These are phyloP conservation scores for Platichthys stellatus DNA, from an alignment of 2,113 vertebrate genomes.

Conservation along the genomic window DNA sequence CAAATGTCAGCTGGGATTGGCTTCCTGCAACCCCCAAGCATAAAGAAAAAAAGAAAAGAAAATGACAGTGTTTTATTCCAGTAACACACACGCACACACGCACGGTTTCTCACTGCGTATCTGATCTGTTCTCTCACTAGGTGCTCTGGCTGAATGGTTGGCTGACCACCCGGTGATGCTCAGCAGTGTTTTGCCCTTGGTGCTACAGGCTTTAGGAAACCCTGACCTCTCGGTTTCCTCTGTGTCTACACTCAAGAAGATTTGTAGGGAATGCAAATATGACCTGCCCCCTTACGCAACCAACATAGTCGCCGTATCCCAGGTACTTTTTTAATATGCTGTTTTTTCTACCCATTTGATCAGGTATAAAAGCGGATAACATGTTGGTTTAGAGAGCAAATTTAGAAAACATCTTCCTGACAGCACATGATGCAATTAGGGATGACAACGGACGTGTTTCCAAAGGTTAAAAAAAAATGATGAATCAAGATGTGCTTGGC, in stretches of 20 bases:
- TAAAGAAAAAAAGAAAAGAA: not conserved
- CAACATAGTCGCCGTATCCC: constrained; percentile 98
- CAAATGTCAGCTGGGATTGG: too few species aligned
- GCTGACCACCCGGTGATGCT: constrained; percentile 99
- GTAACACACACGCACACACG: not conserved
- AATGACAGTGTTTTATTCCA: not conserved
- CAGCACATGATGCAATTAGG: not conserved
- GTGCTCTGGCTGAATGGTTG: constrained; percentile 97
- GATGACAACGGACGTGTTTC: not conserved
- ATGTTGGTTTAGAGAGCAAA: not conserved
- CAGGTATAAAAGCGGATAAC: not conserved
- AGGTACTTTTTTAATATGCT: constrained; percentile 79
- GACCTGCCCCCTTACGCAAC: constrained; percentile 95
- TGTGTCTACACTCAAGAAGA: constrained; percentile 98
- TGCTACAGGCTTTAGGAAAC: constrained; percentile 96
- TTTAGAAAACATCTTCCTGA: not conserved
- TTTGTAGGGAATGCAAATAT: constrained; percentile 97
- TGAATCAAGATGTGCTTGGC: not conserved
- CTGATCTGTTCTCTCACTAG: constrained; percentile 70
- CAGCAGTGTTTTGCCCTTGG: constrained; percentile 95
- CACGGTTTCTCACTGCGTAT: not conserved
- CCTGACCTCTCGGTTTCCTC: constrained; percentile 98
- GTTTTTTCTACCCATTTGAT: not conserved
- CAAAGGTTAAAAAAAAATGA: not conserved
- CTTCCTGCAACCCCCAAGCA: not conserved